Conservation (phyloP, 1,140 invertebrate species). For the Drosophila neocordata region DNA sequence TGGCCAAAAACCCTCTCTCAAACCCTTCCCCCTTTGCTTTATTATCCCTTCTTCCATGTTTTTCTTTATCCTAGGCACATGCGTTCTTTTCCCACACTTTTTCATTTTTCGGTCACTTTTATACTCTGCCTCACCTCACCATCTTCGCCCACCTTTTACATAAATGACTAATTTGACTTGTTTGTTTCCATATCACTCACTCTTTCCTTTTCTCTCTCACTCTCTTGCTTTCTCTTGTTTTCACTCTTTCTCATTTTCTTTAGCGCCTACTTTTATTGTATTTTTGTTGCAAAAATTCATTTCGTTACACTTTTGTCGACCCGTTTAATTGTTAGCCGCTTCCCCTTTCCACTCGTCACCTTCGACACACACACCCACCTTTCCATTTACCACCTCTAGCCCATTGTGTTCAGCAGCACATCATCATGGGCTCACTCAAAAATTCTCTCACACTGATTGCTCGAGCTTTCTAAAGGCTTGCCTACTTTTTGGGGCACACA, state of each 20-base stretch:
- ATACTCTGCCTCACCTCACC: neutral
- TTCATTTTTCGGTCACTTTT: conserved; percentile 6
- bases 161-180: conserved; percentile 75
- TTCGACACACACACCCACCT: no score
- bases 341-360: neutral
- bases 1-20: conserved; percentile 12
- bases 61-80: neutral
- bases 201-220: neutral
- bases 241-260: conserved; percentile 15
- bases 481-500: conserved; percentile 36
- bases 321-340: neutral
- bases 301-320: conserved; percentile 46
- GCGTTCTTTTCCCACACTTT: neutral
- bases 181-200: conserved; percentile 2
- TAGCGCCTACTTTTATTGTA: conserved; percentile 31
- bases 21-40: no score
- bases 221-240: neutral
- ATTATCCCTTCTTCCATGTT: no score
- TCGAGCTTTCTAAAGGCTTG: conserved; percentile 32
- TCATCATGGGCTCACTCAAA: conserved; percentile 45
- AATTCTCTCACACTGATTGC: conserved; percentile 63
- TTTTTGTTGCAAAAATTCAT: conserved; percentile 51
- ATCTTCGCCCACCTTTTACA: conserved; percentile 22
- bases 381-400: neutral
- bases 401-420: conserved; percentile 50